A percentile compares a stretch with the other conserved stretches of the same genome.
These are phyloP conservation scores for Xestia c-nigrum DNA, from an alignment of 2,888 invertebrate species.

Conservation along the genomic window DNA sequence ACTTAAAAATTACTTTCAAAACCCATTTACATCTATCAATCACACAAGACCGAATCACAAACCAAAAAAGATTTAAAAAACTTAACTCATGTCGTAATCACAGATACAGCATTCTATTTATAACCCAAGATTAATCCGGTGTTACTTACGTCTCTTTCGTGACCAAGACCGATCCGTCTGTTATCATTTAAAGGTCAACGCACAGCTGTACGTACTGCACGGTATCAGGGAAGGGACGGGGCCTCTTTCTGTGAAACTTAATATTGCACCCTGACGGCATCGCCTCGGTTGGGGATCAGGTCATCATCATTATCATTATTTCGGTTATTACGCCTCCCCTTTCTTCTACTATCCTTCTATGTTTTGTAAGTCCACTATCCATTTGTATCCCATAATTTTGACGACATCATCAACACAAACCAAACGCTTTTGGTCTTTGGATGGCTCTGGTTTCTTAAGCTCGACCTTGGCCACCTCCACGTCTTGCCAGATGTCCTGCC, in stretches of 20 bases:
- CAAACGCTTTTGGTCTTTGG: too few species aligned
- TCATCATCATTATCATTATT: too few species aligned
- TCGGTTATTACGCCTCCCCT: too few species aligned
- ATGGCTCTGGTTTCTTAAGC: too few species aligned
- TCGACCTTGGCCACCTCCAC: too few species aligned
- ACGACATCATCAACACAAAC: too few species aligned
- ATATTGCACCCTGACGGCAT: not conserved
- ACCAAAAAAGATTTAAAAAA: not conserved
- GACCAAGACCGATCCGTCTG: conserved; percentile 56
- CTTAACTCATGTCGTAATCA: conserved; percentile 38
- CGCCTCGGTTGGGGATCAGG: not conserved
- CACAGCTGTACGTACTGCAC: not conserved
- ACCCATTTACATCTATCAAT: conserved; percentile 2
- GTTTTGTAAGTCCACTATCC: too few species aligned
- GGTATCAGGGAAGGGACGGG: not conserved
- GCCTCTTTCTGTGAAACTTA: not conserved
- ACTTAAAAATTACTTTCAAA: not conserved
- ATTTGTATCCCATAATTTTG: too few species aligned
- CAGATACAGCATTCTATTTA: conserved; percentile 46
- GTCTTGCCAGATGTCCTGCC: too few species aligned
- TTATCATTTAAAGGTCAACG: conserved; percentile 52
- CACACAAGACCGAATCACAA: not conserved
- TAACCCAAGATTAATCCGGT: conserved; percentile 52
- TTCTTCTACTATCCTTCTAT: too few species aligned
- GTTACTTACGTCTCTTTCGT: conserved; percentile 48